Conservation (phyloP, 2,113 vertebrate genomes). For the Trematocara zebra region DNA sequence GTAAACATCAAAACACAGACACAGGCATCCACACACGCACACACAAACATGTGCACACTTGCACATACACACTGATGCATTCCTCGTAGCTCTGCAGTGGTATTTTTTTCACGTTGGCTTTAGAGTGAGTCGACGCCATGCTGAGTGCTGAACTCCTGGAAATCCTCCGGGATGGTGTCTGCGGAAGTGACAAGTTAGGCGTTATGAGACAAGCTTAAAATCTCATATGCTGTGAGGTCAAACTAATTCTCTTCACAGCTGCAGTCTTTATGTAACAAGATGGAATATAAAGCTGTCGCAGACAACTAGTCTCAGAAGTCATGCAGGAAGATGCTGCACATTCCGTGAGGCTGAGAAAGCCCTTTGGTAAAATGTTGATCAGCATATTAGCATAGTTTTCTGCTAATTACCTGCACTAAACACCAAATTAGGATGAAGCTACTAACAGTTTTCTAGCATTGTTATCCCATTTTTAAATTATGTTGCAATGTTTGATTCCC, state of each 20-base stretch:
- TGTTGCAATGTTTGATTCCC: not conserved
- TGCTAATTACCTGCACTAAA: not conserved
- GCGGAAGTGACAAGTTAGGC: not conserved
- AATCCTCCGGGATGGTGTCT: conserved; percentile 77
- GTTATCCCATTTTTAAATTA: not conserved
- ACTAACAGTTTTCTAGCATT: not conserved
- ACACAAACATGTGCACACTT: not conserved
- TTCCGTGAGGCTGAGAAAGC: not conserved
- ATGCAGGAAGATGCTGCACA: not conserved
- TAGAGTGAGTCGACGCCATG: conserved; percentile 56
- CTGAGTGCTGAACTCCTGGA: conserved; percentile 74
- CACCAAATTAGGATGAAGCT: not conserved
- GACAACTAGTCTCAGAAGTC: not conserved
- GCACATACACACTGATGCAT: not conserved
- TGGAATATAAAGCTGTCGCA: not conserved
- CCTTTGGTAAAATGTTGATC: not conserved
- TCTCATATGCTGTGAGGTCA: not conserved
- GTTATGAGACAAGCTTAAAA: not conserved
- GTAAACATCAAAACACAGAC: conserved; percentile 9
- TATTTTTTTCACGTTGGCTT: not conserved
- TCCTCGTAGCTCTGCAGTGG: not conserved
- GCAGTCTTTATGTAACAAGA: not conserved
- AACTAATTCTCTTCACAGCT: not conserved
- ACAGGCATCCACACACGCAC: not conserved
- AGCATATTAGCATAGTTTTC: not conserved